Conservation (phyloP, 2,113 vertebrate species). For the Tamias sibiricus region DNA sequence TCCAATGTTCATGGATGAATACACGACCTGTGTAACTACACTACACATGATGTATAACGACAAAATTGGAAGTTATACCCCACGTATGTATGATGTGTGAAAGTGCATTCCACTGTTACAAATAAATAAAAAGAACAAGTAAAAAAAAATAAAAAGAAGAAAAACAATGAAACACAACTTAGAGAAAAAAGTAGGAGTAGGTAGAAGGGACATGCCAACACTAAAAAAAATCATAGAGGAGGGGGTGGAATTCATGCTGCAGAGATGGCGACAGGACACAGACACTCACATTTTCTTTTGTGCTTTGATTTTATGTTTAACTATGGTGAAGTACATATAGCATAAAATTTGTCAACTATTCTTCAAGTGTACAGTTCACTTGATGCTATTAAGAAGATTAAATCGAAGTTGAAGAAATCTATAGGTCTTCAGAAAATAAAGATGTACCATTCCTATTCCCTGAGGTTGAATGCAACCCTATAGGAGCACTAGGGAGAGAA, state of each 20-base stretch:
- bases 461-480: neutral
- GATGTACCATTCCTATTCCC: rapidly evolving
- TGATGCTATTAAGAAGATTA: neutral
- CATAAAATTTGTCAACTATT: neutral
- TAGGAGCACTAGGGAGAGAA: too few relatives aligned
- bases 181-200: too few relatives aligned
- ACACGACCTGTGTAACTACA: too few relatives aligned
- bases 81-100: too few relatives aligned
- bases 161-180: too few relatives aligned
- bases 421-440: neutral
- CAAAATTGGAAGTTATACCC: too few relatives aligned
- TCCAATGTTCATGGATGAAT: too few relatives aligned
- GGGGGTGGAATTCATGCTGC: neutral
- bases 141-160: too few relatives aligned
- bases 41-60: too few relatives aligned
- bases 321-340: neutral
- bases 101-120: too few relatives aligned
- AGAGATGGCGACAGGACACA: neutral
- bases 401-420: neutral
- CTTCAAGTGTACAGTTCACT: neutral
- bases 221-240: neutral
- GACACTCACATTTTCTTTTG: neutral
- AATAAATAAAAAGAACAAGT: too few relatives aligned
- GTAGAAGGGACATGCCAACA: too few relatives aligned
- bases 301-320: neutral